Conservation (phyloP, 2,113 vertebrate species). For the Alouatta palliata region DNA sequence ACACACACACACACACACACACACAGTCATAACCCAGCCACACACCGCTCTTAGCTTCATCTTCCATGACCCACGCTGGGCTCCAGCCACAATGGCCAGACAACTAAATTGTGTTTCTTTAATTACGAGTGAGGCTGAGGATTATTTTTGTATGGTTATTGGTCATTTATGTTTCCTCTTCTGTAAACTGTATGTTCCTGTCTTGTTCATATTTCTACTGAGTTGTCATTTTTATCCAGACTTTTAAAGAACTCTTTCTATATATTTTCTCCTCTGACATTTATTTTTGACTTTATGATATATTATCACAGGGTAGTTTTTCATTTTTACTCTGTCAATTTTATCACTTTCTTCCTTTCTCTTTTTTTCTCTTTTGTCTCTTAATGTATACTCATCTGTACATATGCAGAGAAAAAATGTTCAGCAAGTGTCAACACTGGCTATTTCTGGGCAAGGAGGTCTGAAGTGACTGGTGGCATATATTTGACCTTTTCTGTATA, state of each 20-base stretch:
- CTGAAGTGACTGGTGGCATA: neutral
- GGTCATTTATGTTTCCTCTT: neutral
- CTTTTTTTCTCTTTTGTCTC: neutral
- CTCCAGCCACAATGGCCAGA: neutral
- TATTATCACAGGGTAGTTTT: neutral
- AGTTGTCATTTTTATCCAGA: neutral
- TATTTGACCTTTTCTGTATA: neutral
- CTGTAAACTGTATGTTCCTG: neutral
- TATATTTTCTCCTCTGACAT: neutral
- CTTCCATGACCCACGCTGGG: neutral
- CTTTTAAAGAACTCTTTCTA: neutral
- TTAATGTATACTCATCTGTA: neutral
- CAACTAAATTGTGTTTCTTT: neutral
- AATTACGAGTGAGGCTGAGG: neutral
- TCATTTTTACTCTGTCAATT: neutral
- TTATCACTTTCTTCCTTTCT: neutral
- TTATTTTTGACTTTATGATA: slow-evolving; percentile 19
- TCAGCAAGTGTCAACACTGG: neutral
- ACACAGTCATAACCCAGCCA: too few relatives aligned
- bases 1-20: neutral
- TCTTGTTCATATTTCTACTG: neutral
- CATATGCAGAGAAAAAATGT: neutral
- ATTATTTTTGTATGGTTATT: neutral
- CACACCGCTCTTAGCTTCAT: fast-evolving
- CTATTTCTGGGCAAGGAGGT: neutral